Percentiles rank a stretch among this genome's conserved stretches.
phyloP scores from a whole-genome alignment of 2,113 vertebrate species.

The Vireo altiloquus region DNA sequence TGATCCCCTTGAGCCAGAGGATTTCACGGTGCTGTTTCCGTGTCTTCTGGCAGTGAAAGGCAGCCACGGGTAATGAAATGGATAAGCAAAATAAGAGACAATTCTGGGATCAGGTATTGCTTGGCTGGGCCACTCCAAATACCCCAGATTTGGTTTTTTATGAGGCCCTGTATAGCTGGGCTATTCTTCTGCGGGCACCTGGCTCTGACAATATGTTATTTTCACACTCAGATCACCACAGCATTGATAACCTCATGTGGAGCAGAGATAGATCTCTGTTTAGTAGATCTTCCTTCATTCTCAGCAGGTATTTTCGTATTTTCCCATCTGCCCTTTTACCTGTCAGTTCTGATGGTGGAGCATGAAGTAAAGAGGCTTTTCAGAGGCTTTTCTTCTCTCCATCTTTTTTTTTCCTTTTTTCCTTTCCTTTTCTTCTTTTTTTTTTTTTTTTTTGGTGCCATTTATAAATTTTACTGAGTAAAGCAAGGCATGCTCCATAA shows the following conservation, averaged over 20 bases:
- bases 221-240: background rate
- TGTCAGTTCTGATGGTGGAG: background rate
- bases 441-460: background rate
- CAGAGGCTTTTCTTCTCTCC: no score
- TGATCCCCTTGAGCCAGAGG: background rate
- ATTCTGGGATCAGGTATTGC: background rate
- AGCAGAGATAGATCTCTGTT: conserved; percentile 7
- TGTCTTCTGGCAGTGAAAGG: background rate
- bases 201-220: background rate
- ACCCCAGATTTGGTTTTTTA: background rate
- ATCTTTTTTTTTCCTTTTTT: background rate
- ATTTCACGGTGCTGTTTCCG: conserved; percentile 2
- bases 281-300: conserved; percentile 23
- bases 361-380: background rate
- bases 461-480: conserved; percentile 42
- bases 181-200: background rate
- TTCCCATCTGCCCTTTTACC: conserved; percentile 7
- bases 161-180: background rate
- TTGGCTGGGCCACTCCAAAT: background rate
- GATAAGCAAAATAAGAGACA: background rate
- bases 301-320: conserved; percentile 42
- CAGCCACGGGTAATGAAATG: background rate
- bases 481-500: conserved; percentile 34
- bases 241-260: background rate
- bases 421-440: no score